Evolutionary conservation across 2,113 vertebrate genomes (phyloP).

Genomic region (Engystomops pustulosus): DNA sequence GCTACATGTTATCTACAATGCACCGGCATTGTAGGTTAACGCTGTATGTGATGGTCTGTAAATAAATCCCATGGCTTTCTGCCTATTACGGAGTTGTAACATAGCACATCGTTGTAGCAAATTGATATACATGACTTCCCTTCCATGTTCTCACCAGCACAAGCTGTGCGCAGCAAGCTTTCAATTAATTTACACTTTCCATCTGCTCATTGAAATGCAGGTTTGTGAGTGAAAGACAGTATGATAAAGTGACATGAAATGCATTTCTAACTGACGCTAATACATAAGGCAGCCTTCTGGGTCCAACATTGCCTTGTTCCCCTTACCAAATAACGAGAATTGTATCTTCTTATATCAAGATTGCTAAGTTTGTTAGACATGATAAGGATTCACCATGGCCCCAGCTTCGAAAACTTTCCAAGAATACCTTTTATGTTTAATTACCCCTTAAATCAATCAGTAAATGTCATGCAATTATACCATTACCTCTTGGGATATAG

Average conservation of each 20-base stretch:
- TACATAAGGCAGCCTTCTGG: conserved; percentile 66
- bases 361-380: conserved; percentile 27
- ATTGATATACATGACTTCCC: conserved; percentile 67
- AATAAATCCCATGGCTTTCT: neutral
- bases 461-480: conserved; percentile 69
- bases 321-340: neutral
- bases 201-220: conserved; percentile 73
- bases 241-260: conserved; percentile 69
- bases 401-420: conserved; percentile 60
- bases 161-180: conserved; percentile 73
- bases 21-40: neutral
- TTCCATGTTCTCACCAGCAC: conserved; percentile 64
- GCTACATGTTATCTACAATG: neutral
- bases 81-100: conserved; percentile 35
- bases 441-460: conserved; percentile 68
- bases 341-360: neutral
- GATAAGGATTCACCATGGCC: conserved; percentile 61
- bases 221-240: conserved; percentile 68
- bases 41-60: neutral
- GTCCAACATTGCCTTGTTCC: neutral
- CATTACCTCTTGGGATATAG: conserved; percentile 61
- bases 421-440: conserved; percentile 67
- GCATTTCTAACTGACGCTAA: conserved; percentile 65
- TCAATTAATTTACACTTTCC: conserved; percentile 79
- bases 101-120: conserved; percentile 65